A percentile compares a stretch with the other conserved stretches of the same genome.
These are phyloP conservation scores for Napeogenes sylphis DNA, from an alignment of 2,888 invertebrate genomes.

Conservation along the genomic window DNA sequence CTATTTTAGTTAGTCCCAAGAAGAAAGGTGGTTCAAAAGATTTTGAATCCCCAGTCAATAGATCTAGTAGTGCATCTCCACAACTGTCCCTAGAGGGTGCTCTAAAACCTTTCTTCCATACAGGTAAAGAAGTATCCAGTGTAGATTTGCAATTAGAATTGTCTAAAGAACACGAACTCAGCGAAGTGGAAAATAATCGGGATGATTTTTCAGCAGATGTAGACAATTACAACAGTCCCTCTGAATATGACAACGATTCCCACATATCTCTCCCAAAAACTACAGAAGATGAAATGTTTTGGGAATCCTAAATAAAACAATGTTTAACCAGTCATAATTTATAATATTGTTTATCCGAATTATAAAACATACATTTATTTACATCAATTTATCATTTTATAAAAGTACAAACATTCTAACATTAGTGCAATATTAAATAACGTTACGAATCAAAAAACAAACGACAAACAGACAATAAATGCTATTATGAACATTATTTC, in stretches of 20 bases:
- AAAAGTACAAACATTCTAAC: conserved; percentile 70
- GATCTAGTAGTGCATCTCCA: conserved; percentile 25
- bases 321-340: conserved; percentile 60
- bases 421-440: conserved; percentile 41
- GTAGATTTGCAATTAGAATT: conserved; percentile 40
- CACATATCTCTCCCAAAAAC: conserved; percentile 53
- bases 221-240: conserved; percentile 53
- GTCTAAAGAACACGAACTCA: conserved; percentile 38
- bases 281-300: conserved; percentile 59
- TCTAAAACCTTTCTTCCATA: conserved; percentile 47
- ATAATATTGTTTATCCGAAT: conserved; percentile 56
- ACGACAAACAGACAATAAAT: conserved; percentile 40
- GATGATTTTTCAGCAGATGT: conserved; percentile 59
- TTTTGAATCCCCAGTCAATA: background rate
- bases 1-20: conserved; percentile 53
- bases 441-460: conserved; percentile 30
- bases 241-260: conserved; percentile 45
- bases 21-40: conserved; percentile 12
- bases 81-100: conserved; percentile 41
- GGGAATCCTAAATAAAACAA: conserved; percentile 53
- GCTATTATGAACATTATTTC: conserved; percentile 38
- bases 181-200: conserved; percentile 35
- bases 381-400: conserved; percentile 55
- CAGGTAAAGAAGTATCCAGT: conserved; percentile 41
- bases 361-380: conserved; percentile 42